Base-by-base conservation (phyloP, 2,113 vertebrate species). In the Dicaeum eximium region DNA sequence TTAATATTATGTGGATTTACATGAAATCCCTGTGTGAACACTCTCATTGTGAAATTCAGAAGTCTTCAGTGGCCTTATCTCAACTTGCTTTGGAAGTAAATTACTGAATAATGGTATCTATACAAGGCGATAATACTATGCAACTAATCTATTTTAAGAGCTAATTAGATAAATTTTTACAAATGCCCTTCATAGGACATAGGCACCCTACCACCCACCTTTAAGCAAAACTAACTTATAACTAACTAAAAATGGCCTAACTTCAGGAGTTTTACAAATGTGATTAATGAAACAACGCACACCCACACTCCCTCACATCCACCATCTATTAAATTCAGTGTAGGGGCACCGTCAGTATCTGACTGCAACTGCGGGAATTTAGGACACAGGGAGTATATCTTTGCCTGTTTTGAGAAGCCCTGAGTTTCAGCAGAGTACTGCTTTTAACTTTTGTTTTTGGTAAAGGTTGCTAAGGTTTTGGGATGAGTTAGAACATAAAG, bases 311-410 rank as follows among this genome's bases (percentile, higher is more conserved):
- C 38, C 38, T 12, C n/a, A n/a, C 18, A 37, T 5, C 17, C 13
- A 37, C 3, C 40, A 23, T 15, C 28, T 18, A 58, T 48, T 53
- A 56, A 56, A 73, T 38, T 84, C 57, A 64, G 15, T 7, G 10
- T 7, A 56, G 11, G 2, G 9, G 12, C 0, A 0, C 30, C 28
- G 30, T 35, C 10, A 30, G 10, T 24, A 48, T 57, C 40, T 45
- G 48, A 56, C 1, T 7, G 2, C 20, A 86, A 53, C 33, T n/a
- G n/a, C n/a, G n/a, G n/a, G n/a, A n/a, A n/a, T n/a, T n/a, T n/a
- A n/a, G n/a, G n/a, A n/a, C n/a, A n/a, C n/a, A n/a, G n/a, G n/a
- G n/a, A n/a, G n/a, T n/a, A n/a, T n/a, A n/a, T n/a, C n/a, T n/a
- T n/a, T n/a, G n/a, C n/a, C n/a, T n/a, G n/a, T n/a, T n/a, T n/a